Percentiles rank a stretch among this genome's conserved stretches.
Evolutionary conservation across 2,888 invertebrate species (phyloP).

Genomic region (Desoria tigrina): DNA sequence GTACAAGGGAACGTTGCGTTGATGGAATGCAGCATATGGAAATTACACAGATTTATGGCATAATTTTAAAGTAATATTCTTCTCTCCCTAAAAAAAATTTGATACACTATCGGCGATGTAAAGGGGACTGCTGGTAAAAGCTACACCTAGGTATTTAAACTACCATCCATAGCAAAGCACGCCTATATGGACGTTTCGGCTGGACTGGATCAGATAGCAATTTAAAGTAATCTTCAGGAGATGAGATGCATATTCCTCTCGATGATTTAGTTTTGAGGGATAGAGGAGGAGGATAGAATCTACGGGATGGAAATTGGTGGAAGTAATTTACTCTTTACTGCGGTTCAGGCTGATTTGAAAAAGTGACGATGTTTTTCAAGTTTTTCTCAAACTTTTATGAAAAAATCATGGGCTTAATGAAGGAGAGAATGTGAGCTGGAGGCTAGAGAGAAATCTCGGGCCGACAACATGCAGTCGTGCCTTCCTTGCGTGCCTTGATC

Average conservation of each 20-base stretch:
- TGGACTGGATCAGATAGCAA: too few species aligned
- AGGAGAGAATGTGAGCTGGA: constrained; percentile 52
- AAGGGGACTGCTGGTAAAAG: not conserved
- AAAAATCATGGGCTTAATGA: constrained; percentile 52
- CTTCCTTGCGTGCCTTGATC: constrained; percentile 51
- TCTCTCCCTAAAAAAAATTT: too few species aligned
- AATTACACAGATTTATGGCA: constrained; percentile 8
- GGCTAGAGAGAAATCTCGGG: constrained; percentile 50
- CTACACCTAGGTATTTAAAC: not conserved
- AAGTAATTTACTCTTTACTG: constrained; percentile 10
- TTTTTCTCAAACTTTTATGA: constrained; percentile 20
- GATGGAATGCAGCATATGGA: constrained; percentile 4
- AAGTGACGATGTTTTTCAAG: constrained; percentile 21
- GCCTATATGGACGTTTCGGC: not conserved
- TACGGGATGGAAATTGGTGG: not conserved
- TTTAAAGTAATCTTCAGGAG: too few species aligned
- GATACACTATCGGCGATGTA: not conserved
- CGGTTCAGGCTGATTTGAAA: constrained; percentile 12
- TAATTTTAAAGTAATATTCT: not conserved
- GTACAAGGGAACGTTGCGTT: too few species aligned
- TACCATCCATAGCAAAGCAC: not conserved
- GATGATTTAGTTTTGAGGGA: not conserved
- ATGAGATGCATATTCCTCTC: not conserved
- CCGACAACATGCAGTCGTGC: constrained; percentile 52
- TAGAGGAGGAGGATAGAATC: too few species aligned